Evolutionary conservation across 2,797 vertebrate species (phyloP), one percentile per base, ranked within the genome.

Genomic region (Amblyopsis hoosieri): DNA sequence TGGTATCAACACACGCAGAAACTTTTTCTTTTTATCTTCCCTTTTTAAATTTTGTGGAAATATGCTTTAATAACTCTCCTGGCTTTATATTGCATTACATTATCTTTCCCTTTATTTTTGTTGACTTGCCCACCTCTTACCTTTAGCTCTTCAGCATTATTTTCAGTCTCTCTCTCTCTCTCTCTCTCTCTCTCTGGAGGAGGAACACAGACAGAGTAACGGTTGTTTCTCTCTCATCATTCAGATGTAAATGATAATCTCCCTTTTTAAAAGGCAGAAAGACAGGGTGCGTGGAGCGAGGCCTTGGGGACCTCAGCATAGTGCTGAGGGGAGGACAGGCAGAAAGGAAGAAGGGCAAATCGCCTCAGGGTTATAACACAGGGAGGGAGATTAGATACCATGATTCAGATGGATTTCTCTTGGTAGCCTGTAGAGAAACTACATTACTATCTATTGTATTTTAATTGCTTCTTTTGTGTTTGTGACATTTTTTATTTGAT

Each of bases 171-270:
- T 64, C 67, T 66, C 61, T 67, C 64, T 81, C 71, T 66, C 74
- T 73, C 46, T 17, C 73, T 75, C 68, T 71, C 69, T 64, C 64
- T 58, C 60, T 56, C 79, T 91, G 71, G 86, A 58, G 67, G 86
- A 89, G 76, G 80, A 85, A 92, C 93, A 91, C 88, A 89, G 93
- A 94, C 92, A 91, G 92, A 93, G 91, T 94, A 94, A 94, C 90
- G 94, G 90, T 94, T 95, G 92, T 96, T 95, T 96, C 91, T 92
- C 92, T 94, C 90, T 91, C 90, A 86, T 91, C 92, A 96, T 97
- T 97, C 93, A 95, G 87, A 95, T 98, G 94, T 94, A 96, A 97
- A 98, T 96, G 93, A 93, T 95, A 94, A 95, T 97, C 94, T 95
- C 91, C 89, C 89, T 92, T 90, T 91, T 91, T 80, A 85, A 85